phyloP scores from a whole-genome alignment of 2,888 invertebrate genomes.

The Drosophila meridiana region DNA sequence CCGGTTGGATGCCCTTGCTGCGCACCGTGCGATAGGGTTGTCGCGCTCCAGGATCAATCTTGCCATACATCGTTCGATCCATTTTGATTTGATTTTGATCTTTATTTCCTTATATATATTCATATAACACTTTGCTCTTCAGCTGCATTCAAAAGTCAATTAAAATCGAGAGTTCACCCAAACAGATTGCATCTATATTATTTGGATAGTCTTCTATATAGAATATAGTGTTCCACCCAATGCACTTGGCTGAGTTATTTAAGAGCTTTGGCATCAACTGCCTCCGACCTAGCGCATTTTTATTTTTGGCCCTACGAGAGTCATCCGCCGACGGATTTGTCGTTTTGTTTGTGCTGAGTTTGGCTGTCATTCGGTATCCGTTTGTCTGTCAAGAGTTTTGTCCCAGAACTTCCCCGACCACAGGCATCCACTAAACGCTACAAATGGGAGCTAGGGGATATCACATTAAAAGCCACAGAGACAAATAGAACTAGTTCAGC shows the following conservation, averaged over 20 bases:
- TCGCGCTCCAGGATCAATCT: slow-evolving; percentile 93
- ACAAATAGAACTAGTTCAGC: neutral
- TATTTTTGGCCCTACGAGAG: slow-evolving; percentile 69
- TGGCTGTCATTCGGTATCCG: slow-evolving; percentile 65
- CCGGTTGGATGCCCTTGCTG: slow-evolving; percentile 93
- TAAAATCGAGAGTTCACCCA: slow-evolving; percentile 19
- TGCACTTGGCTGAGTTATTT: slow-evolving; percentile 47
- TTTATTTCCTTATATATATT: neutral
- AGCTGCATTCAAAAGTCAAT: slow-evolving; percentile 49
- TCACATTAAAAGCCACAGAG: neutral
- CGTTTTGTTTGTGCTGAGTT: slow-evolving; percentile 67
- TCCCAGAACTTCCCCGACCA: slow-evolving; percentile 16
- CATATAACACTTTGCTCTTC: slow-evolving; percentile 38
- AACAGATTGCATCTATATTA: neutral
- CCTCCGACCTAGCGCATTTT: slow-evolving; percentile 60
- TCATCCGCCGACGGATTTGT: slow-evolving; percentile 69
- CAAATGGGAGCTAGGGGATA: neutral
- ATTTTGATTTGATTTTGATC: slow-evolving; percentile 84
- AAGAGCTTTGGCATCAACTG: slow-evolving; percentile 40
- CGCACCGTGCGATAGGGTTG: slow-evolving; percentile 94
- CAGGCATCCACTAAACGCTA: slow-evolving; percentile 28
- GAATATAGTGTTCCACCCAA: neutral
- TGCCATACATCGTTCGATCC: slow-evolving; percentile 97
- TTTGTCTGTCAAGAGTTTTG: slow-evolving; percentile 48
- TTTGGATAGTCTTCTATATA: neutral